Conservation (phyloP, 2,113 vertebrate genomes). For the Clarias magur region DNA sequence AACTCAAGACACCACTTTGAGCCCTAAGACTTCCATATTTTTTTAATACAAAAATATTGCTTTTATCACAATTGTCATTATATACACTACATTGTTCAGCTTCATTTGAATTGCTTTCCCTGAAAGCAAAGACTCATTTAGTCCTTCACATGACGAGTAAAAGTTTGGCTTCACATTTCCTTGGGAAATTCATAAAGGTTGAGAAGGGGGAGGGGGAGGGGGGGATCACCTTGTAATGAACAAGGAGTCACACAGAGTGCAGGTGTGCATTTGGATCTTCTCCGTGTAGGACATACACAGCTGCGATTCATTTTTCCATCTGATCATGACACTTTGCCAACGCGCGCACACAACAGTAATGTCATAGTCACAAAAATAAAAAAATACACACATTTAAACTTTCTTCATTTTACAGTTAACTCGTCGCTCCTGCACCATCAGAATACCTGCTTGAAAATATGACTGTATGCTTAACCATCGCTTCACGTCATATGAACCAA, state of each 20-base stretch:
- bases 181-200: constrained; percentile 57
- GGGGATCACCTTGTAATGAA: constrained; percentile 19
- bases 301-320: not conserved
- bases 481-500: constrained; percentile 13
- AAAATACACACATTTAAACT: not conserved
- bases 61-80: constrained; percentile 48
- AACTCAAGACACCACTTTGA: constrained; percentile 10
- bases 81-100: constrained; percentile 52
- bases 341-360: constrained; percentile 12
- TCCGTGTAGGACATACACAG: not conserved
- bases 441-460: constrained; percentile 5
- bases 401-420: constrained; percentile 13
- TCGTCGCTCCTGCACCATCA: not conserved
- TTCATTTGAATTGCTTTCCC: constrained; percentile 76
- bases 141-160: constrained; percentile 66
- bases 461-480: not conserved
- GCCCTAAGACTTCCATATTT: constrained; percentile 53
- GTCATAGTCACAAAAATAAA: not conserved
- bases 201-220: not conserved
- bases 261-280: not conserved
- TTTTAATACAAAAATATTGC: constrained; percentile 61
- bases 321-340: constrained; percentile 17
- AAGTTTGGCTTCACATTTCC: constrained; percentile 57
- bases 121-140: constrained; percentile 84
- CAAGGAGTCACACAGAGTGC: constrained; percentile 24